Evolutionary conservation across 2,113 vertebrate genomes (phyloP).

Genomic region (Rhabdornis inornatus): DNA sequence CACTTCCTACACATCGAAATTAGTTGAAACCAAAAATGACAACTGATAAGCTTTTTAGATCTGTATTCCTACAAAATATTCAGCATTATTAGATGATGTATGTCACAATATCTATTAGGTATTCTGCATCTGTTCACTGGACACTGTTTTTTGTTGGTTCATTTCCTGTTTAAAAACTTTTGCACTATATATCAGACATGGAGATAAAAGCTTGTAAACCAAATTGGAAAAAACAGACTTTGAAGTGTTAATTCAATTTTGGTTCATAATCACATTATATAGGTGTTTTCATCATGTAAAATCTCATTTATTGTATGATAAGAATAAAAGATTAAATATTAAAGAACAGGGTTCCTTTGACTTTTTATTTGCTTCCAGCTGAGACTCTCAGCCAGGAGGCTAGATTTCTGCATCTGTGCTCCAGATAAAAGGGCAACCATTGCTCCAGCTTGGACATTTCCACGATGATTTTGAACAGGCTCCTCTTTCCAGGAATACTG

Average conservation of each 20-base stretch:
- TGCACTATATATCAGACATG: background rate
- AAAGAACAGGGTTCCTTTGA: background rate
- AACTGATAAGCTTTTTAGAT: background rate
- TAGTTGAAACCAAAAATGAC: background rate
- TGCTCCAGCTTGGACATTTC: background rate
- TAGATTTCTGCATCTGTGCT: background rate
- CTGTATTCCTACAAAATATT: background rate
- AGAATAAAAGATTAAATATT: background rate
- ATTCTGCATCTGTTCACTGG: background rate
- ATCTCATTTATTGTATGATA: background rate
- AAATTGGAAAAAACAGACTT: background rate
- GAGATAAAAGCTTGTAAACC: background rate
- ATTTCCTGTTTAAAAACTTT: background rate
- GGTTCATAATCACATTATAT: background rate
- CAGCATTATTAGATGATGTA: background rate
- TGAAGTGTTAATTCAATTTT: background rate
- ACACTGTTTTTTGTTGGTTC: background rate
- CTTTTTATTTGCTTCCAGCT: background rate
- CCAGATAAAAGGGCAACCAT: background rate
- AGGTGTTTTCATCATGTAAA: background rate
- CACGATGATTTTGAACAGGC: background rate
- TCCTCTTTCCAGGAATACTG: background rate
- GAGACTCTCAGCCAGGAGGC: background rate
- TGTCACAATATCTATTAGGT: background rate
- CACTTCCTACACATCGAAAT: background rate